Conservation (phyloP, 1,140 invertebrate species). For the Platyscapa corneri region DNA sequence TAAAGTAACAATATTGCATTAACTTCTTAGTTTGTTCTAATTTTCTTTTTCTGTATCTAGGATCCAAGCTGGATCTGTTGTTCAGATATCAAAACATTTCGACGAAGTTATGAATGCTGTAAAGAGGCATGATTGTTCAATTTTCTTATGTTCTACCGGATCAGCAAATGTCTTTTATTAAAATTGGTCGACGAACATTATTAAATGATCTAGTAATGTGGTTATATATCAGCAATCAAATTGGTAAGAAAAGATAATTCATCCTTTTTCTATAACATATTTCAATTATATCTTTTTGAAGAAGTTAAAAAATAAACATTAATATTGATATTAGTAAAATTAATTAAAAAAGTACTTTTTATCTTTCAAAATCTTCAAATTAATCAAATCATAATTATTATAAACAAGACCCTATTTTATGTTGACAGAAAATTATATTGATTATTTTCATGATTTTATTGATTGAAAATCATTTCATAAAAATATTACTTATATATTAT, state of each 20-base stretch:
- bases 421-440: no score
- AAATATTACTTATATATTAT: no score
- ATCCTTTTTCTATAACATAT: background rate
- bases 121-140: slow-evolving; percentile 75
- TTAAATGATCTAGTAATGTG: background rate
- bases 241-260: background rate
- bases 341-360: no score
- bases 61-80: slow-evolving; percentile 74
- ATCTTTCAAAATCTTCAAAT: no score
- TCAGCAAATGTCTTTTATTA: slow-evolving; percentile 41
- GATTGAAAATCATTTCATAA: no score
- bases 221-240: background rate
- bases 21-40: no score
- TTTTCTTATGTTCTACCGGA: slow-evolving; percentile 73
- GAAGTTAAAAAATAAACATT: background rate
- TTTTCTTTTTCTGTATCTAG: slow-evolving; percentile 65
- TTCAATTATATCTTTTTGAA: background rate
- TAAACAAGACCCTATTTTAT: no score
- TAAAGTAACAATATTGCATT: no score
- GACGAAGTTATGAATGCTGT: slow-evolving; percentile 79
- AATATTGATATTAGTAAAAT: background rate
- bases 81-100: slow-evolving; percentile 75
- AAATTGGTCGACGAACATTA: background rate
- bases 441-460: no score
- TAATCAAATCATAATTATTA: no score